Evolutionary conservation across 2,888 invertebrate genomes (phyloP).

Genomic region (Ectemnius cavifrons): DNA sequence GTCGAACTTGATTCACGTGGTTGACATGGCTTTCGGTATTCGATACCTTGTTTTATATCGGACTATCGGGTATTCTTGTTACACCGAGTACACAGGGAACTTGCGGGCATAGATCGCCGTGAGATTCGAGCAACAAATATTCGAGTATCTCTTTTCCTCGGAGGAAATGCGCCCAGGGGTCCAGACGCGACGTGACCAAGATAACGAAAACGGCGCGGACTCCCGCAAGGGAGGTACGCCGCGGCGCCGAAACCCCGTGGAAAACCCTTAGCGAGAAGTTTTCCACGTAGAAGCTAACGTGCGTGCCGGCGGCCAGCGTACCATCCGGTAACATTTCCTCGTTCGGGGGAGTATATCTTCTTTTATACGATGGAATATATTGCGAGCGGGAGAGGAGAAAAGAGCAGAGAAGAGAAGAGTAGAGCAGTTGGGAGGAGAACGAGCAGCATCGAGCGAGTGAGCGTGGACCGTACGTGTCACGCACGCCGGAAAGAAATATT

Average conservation of each 20-base stretch:
- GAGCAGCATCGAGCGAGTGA: conserved; percentile 17
- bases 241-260: no score
- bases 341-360: conserved; percentile 49
- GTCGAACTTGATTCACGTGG: no score
- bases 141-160: conserved; percentile 62
- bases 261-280: no score
- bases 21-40: no score
- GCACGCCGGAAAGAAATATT: conserved; percentile 49
- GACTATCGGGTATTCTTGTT: no score
- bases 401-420: no score
- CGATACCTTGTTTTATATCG: no score
- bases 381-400: not conserved
- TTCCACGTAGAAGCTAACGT: conserved; percentile 1
- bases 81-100: conserved; percentile 38
- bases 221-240: not conserved
- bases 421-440: not conserved
- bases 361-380: conserved; percentile 41
- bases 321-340: conserved; percentile 34
- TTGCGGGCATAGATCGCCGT: conserved; percentile 56
- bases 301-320: conserved; percentile 1
- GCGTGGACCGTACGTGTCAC: conserved; percentile 11
- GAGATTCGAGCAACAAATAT: conserved; percentile 60
- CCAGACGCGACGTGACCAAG: conserved; percentile 62
- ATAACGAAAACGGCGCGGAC: conserved; percentile 55
- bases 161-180: conserved; percentile 58